Evolutionary conservation across 2,888 invertebrate genomes (phyloP).

Genomic region (Sarcophaga rosellei): DNA sequence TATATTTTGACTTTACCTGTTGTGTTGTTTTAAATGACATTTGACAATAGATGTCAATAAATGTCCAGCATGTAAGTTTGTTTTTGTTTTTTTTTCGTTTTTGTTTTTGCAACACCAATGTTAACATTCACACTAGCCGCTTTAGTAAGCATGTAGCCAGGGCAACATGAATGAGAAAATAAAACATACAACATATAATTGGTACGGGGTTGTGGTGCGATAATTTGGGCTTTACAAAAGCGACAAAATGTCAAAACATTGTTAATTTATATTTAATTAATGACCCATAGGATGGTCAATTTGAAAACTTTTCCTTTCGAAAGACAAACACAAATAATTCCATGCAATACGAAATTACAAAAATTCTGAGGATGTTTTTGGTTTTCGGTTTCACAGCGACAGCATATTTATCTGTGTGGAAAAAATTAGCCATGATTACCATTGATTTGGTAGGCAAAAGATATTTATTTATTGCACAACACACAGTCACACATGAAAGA

Average conservation of each 20-base stretch:
- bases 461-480: slow-evolving; percentile 56
- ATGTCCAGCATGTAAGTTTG: slow-evolving; percentile 25
- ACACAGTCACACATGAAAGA: slow-evolving; percentile 10
- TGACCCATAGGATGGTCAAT: slow-evolving; percentile 27
- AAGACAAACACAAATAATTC: slow-evolving; percentile 7
- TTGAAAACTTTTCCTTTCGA: slow-evolving; percentile 29
- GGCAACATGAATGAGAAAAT: slow-evolving; percentile 15
- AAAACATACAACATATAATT: slow-evolving; percentile 11
- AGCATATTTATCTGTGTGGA: slow-evolving; percentile 2
- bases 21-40: slow-evolving; percentile 16
- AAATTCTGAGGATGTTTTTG: slow-evolving; percentile 35
- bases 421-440: slow-evolving; percentile 48
- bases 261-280: slow-evolving; percentile 50
- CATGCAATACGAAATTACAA: slow-evolving; percentile 2
- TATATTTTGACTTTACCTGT: not conserved
- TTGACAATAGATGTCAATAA: slow-evolving; percentile 35
- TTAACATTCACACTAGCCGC: slow-evolving; percentile 10
- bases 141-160: not conserved
- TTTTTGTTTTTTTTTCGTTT: not conserved
- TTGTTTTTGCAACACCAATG: not conserved
- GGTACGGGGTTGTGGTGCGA: not conserved
- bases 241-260: slow-evolving; percentile 37
- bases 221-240: not conserved
- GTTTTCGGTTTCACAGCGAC: not conserved
- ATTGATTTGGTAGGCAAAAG: slow-evolving; percentile 53